Percentiles rank a stretch among this genome's conserved stretches.
These are phyloP conservation scores for Thamnophis sirtalis DNA, from an alignment of 2,113 vertebrate species.

Conservation along the genomic window DNA sequence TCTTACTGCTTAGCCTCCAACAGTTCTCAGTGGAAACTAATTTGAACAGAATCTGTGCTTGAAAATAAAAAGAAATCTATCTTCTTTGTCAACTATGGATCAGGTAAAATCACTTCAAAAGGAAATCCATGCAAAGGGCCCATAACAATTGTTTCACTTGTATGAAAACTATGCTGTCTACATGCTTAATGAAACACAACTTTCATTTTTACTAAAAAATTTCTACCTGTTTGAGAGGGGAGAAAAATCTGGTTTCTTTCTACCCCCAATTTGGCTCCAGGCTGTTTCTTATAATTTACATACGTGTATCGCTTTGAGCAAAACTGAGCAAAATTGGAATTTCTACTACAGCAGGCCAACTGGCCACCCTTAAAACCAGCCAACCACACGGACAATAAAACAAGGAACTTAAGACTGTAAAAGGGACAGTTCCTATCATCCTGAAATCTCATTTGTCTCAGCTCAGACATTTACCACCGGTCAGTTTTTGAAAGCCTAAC, in stretches of 20 bases:
- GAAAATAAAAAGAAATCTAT: neutral
- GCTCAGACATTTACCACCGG: neutral
- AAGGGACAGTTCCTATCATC: neutral
- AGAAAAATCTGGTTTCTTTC: neutral
- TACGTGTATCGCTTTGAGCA: neutral
- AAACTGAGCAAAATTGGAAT: neutral
- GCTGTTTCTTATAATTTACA: neutral
- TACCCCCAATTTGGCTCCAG: neutral
- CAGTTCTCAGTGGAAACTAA: slow-evolving; percentile 20
- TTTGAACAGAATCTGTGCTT: neutral
- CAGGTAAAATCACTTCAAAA: neutral
- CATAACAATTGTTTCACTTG: neutral
- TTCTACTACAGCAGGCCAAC: neutral
- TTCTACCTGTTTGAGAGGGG: neutral
- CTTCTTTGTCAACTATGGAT: neutral
- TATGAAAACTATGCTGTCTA: neutral
- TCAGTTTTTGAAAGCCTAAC: neutral
- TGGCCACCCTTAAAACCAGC: neutral
- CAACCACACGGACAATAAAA: neutral
- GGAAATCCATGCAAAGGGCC: neutral
- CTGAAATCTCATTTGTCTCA: neutral
- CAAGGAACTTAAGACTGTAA: neutral
- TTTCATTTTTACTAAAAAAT: neutral
- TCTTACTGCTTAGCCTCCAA: neutral
- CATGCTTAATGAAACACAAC: neutral